Evolutionary conservation across 2,797 vertebrate genomes (phyloP).

Genomic region (Propithecus deckenii): DNA sequence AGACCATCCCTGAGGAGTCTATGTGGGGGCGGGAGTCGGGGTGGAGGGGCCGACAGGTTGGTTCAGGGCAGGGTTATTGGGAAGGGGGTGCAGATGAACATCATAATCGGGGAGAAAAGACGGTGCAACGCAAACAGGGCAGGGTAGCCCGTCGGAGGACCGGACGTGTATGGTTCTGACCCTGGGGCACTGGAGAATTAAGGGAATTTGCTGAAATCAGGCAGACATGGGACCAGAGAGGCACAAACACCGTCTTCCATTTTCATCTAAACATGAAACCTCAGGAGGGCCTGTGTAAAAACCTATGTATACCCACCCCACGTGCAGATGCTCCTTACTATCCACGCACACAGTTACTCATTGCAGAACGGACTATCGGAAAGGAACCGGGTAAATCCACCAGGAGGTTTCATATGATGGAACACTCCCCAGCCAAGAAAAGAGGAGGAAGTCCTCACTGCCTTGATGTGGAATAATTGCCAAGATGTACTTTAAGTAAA

Average conservation of each 20-base stretch:
- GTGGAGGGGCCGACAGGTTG: background rate
- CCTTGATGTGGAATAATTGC: background rate
- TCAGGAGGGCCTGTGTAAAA: background rate
- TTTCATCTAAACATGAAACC: background rate
- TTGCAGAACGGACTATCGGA: background rate
- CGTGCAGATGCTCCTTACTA: accelerated
- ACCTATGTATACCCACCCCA: background rate
- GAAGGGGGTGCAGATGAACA: background rate
- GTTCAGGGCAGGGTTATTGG: background rate
- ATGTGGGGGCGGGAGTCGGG: too few relatives aligned
- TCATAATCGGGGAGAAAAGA: background rate
- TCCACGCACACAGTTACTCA: background rate
- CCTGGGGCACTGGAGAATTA: background rate
- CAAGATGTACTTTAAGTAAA: background rate
- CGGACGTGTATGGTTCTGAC: background rate
- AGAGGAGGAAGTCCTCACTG: background rate
- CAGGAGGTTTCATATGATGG: background rate
- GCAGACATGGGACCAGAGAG: background rate
- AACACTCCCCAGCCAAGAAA: background rate
- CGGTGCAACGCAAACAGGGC: too few relatives aligned
- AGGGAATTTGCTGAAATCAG: background rate
- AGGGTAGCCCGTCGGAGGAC: too few relatives aligned
- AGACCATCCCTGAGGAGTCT: background rate
- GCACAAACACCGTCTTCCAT: background rate
- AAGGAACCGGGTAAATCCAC: background rate